Evolutionary conservation across 2,888 invertebrate species (phyloP), one percentile per base, ranked within the genome.

Genomic region (Rhagonycha lutea): DNA sequence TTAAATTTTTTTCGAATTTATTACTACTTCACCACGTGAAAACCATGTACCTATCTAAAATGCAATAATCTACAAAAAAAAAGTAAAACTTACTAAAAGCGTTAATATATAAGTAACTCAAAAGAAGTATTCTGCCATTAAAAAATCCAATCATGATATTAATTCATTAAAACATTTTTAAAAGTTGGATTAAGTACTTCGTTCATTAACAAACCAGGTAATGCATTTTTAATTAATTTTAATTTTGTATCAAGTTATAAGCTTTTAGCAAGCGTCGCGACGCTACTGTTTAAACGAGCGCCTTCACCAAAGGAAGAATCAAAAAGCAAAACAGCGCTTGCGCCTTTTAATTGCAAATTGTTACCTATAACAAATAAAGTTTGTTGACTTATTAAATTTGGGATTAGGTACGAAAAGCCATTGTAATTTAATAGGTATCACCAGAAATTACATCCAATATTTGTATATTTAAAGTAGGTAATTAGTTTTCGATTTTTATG

Each of bases 241-340:
- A n/a, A 47, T 47, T n/a, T 47, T 47, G n/a, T 47, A 47, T n/a
- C n/a, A 47, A 47, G 47, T 47, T 47, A 47, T 47, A 47, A 47
- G 47, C 47, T 47, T 47, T 47, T 47, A 47, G 47, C 47, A 47
- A 71, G 75, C 79, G 78, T 79, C 79, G 78, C 79, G 78, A 73
- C 77, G 79, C 78, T 78, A 79, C 79, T 79, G 77, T 47, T 47
- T 47, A 47, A 47, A 47, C 47, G 47, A 47, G 47, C 47, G 47
- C 47, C 47, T 47, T 47, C 47, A 12, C 47, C n/a, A 47, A 47
- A 47, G 47, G 47, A 47, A 47, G 47, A 47, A 47, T 47, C 12
- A 47, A 47, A 47, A 47, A n/a, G n/a, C n/a, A 47, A 47, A 7
- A 47, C 2, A 8, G 47, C 47, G 47, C 47, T n/a, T 47, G 47